Base-by-base conservation (phyloP, 2,113 vertebrate genomes). In the Eolophus roseicapilla region DNA sequence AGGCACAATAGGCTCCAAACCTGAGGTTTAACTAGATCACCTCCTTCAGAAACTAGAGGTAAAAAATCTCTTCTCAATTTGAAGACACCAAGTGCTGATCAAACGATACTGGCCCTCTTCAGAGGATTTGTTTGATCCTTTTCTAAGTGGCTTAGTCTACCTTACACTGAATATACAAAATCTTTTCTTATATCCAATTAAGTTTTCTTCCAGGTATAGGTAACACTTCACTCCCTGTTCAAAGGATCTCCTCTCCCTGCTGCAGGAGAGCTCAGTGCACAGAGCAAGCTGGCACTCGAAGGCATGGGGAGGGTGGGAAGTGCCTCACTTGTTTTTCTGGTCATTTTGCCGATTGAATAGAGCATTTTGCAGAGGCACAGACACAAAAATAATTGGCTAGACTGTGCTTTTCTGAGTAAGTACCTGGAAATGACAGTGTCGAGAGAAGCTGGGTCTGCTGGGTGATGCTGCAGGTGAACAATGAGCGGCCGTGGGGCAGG, bases 161-260 rank as follows among this genome's bases (percentile, higher is more conserved):
- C 95, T 75, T 85, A 92, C 81, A 62, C 46, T 60, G 83, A 93
- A 92, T 82, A 55, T 39, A 73, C 69, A 86, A 82, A 92, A 92
- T 65, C 60, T 95, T 93, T 82, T 50, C 92, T 88, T 86, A 76
- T 35, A 76, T 47, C 91, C 81, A 93, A 81, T 91, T 89, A 96
- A 47, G 73, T 17, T 84, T 92, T 89, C 65, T 75, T 46, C 62
- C 10, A 33, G 80, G 81, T 68, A 13, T 1, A 1, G 82, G 69
- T 59, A 59, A 17, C 60, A 75, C 55, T 70, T 74, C 33, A 8
- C 27, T 93, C 33, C 52, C 60, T 64, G 50, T 70, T 90, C 76
- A 86, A 83, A 93, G 85, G 53, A 19, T 28, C 63, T 74, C 27
- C 23, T n/a, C 29, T 87, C 47, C 20, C 18, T 55, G 68, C 74